phyloP scores from a whole-genome alignment of 2,888 invertebrate genomes.

The Aleiodes alternator region DNA sequence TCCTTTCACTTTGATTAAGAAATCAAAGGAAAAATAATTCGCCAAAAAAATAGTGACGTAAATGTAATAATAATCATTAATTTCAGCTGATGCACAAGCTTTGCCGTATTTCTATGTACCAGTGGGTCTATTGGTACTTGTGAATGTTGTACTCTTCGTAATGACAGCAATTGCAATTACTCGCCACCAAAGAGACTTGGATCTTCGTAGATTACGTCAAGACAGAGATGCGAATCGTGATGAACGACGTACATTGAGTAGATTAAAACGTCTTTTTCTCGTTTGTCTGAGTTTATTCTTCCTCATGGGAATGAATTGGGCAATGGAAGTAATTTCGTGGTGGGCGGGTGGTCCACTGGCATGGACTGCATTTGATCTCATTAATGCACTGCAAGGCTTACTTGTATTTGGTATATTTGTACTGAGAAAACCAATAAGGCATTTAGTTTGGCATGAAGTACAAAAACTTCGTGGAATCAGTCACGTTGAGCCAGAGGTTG shows the following conservation, averaged over 20 bases:
- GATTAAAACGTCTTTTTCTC: conserved; percentile 74
- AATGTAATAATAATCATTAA: conserved; percentile 6
- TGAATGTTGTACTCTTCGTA: conserved; percentile 78
- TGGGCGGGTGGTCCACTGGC: conserved; percentile 77
- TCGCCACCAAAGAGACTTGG: conserved; percentile 75
- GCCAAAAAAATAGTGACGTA: conserved; percentile 2
- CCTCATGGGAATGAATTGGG: conserved; percentile 84
- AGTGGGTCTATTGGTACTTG: conserved; percentile 77
- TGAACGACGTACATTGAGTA: conserved; percentile 71
- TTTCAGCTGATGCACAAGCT: conserved; percentile 78
- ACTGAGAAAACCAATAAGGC: conserved; percentile 66
- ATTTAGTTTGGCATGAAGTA: conserved; percentile 67
- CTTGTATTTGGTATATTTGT: conserved; percentile 83
- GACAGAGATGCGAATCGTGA: conserved; percentile 68
- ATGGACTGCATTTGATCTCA: conserved; percentile 82
- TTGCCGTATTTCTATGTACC: conserved; percentile 81
- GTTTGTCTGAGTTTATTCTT: conserved; percentile 80
- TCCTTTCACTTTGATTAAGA: neutral
- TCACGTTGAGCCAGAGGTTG: conserved; percentile 59
- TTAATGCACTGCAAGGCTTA: conserved; percentile 84
- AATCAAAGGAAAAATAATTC: neutral
- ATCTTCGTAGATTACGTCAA: conserved; percentile 74
- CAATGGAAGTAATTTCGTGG: conserved; percentile 83
- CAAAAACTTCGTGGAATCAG: conserved; percentile 64
- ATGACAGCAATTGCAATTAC: conserved; percentile 78